phyloP scores from a whole-genome alignment of 2,888 invertebrate genomes.

The Polymixis flavicincta region DNA sequence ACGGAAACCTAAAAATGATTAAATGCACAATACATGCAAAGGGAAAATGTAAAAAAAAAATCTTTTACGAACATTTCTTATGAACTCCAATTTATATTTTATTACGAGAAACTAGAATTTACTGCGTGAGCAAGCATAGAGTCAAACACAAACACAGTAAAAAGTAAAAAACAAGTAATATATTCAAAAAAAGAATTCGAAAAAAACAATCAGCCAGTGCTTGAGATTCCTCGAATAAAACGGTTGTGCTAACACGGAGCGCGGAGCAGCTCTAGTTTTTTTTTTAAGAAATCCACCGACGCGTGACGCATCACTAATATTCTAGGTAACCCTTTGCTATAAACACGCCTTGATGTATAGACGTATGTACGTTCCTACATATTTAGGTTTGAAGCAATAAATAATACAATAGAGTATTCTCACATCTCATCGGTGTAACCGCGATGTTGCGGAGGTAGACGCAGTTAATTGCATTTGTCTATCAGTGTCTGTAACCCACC shows the following conservation, averaged over 20 bases:
- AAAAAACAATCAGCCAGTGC: background rate
- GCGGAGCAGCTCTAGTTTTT: conserved; percentile 37
- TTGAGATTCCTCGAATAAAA: conserved; percentile 43
- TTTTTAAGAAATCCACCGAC: conserved; percentile 35
- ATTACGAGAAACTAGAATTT: background rate
- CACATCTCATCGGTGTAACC: no score
- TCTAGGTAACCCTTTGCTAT: conserved; percentile 47
- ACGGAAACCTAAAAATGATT: no score
- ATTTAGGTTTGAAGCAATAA: conserved; percentile 19
- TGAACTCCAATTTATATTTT: no score
- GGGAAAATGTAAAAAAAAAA: no score
- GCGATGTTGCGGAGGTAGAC: no score
- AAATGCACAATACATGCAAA: no score
- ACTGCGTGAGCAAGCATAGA: background rate
- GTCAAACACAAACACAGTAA: background rate
- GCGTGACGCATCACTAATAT: conserved; percentile 44
- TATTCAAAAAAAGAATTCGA: conserved; percentile 29
- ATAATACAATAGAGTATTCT: no score
- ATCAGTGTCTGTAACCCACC: no score
- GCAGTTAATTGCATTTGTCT: no score
- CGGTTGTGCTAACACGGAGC: conserved; percentile 17
- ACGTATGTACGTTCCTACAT: no score
- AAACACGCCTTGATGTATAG: conserved; percentile 2
- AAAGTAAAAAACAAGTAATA: background rate
- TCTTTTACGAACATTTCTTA: no score